Evolutionary conservation across 2,113 vertebrate species (phyloP).

Genomic region (Gymnogyps californianus): DNA sequence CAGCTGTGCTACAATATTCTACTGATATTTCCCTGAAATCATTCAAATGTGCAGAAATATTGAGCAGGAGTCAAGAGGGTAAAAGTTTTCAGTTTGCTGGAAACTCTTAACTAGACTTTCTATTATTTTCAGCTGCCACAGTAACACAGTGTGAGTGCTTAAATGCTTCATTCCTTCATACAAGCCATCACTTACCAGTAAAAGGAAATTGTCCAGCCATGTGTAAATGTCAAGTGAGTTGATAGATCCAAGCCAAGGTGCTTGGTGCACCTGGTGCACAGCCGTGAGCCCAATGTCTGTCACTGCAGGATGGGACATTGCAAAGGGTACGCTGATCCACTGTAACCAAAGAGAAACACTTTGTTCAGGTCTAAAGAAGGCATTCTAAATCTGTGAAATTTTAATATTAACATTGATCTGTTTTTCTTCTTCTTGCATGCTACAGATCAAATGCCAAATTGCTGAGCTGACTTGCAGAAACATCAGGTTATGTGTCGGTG

Average conservation of each 20-base stretch:
- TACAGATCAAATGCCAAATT: not conserved
- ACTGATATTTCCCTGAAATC: not conserved
- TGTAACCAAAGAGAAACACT: conserved; percentile 66
- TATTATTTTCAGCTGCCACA: not conserved
- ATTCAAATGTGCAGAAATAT: not conserved
- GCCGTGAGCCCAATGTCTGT: conserved; percentile 87
- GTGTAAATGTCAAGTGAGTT: conserved; percentile 80
- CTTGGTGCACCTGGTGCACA: conserved; percentile 80
- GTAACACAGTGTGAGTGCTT: not conserved
- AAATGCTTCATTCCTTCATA: not conserved
- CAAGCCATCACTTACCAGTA: conserved; percentile 80
- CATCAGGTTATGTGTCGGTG: not conserved
- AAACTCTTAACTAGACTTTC: not conserved
- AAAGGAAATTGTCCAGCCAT: conserved; percentile 92
- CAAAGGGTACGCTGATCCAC: conserved; percentile 97
- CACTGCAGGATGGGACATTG: conserved; percentile 89
- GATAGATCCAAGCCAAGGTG: conserved; percentile 89
- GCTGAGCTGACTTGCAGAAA: not conserved
- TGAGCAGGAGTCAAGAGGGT: not conserved
- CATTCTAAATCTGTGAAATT: not conserved
- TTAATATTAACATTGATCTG: not conserved
- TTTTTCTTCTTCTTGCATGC: not conserved
- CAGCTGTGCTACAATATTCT: not conserved
- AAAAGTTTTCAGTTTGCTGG: not conserved
- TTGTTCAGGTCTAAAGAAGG: not conserved